Percentiles rank a stretch among this genome's conserved stretches.
These are phyloP conservation scores for Amblyopsis rosae DNA, from an alignment of 2,113 vertebrate genomes.

Conservation along the genomic window DNA sequence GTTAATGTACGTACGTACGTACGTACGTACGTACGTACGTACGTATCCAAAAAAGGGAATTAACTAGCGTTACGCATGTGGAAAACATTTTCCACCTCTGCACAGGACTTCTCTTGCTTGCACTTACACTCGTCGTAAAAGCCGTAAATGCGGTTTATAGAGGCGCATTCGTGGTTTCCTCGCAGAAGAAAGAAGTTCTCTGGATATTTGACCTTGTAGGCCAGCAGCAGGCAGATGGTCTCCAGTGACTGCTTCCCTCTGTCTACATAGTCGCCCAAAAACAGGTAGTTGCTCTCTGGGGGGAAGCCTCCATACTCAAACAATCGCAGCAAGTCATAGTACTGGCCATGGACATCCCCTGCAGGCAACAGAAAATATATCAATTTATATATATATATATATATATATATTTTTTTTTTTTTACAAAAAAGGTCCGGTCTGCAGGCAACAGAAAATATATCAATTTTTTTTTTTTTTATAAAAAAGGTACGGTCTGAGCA, in stretches of 20 bases:
- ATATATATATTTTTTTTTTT: conserved; percentile 1
- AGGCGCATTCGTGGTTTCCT: conserved; percentile 82
- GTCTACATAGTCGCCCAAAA: conserved; percentile 81
- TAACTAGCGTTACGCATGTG: too few relatives aligned
- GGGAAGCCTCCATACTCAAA: conserved; percentile 97
- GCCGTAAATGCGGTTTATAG: conserved; percentile 82
- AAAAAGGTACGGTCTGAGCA: too few relatives aligned
- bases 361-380: conserved; percentile 46
- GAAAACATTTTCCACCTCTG: not conserved
- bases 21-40: too few relatives aligned
- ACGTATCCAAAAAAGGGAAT: too few relatives aligned
- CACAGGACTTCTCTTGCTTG: not conserved
- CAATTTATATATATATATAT: too few relatives aligned
- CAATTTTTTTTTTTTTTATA: not conserved
- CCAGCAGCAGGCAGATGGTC: conserved; percentile 80
- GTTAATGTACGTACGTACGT: too few relatives aligned
- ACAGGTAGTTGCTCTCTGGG: conserved; percentile 93
- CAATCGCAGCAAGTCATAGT: conserved; percentile 91
- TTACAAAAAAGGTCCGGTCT: not conserved
- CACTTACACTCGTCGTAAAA: conserved; percentile 82
- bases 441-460: conserved; percentile 41
- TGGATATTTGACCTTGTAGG: conserved; percentile 82
- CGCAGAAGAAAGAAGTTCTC: conserved; percentile 82
- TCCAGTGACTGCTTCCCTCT: conserved; percentile 81
- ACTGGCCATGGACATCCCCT: conserved; percentile 97